Conservation (phyloP, 2,113 vertebrate species). For the Romanogobio albipinnatus region DNA sequence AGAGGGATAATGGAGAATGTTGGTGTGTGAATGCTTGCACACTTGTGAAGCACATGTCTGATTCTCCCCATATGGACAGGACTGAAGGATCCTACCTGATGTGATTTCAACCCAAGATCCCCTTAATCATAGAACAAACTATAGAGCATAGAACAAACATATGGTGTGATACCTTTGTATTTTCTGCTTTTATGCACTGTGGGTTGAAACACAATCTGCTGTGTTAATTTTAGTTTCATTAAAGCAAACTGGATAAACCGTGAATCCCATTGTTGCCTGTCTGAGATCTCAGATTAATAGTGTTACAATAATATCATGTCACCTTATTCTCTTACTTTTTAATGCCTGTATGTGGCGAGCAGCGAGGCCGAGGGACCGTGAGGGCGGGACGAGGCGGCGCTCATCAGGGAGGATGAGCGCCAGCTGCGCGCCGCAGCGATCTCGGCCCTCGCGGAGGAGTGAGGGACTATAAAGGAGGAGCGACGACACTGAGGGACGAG, state of each 20-base stretch:
- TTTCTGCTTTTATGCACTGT: constrained; percentile 2
- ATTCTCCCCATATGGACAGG: constrained; percentile 30
- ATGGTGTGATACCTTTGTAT: not conserved
- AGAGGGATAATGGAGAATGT: not conserved
- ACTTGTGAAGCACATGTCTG: constrained; percentile 15
- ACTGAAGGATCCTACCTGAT: not conserved
- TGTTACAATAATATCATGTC: not conserved
- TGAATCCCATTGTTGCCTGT: not conserved
- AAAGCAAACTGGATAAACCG: not conserved
- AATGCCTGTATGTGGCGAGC: too few species aligned
- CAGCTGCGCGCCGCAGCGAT: too few species aligned
- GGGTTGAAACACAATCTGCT: constrained; percentile 12
- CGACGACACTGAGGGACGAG: too few species aligned
- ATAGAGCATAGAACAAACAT: not conserved
- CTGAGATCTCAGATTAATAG: not conserved
- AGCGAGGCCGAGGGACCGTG: too few species aligned
- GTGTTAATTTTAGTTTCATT: not conserved
- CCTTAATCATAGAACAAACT: not conserved
- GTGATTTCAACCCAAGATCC: not conserved
- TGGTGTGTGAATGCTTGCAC: not conserved
- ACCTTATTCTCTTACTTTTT: not conserved
- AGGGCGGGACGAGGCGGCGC: too few species aligned
- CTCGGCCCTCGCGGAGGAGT: too few species aligned
- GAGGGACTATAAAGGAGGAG: too few species aligned
- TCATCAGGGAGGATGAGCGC: too few species aligned